A percentile compares a stretch with the other conserved stretches of the same genome.
These are phyloP conservation scores for Xyrauchen texanus DNA, from an alignment of 2,113 vertebrate genomes.

Conservation along the genomic window DNA sequence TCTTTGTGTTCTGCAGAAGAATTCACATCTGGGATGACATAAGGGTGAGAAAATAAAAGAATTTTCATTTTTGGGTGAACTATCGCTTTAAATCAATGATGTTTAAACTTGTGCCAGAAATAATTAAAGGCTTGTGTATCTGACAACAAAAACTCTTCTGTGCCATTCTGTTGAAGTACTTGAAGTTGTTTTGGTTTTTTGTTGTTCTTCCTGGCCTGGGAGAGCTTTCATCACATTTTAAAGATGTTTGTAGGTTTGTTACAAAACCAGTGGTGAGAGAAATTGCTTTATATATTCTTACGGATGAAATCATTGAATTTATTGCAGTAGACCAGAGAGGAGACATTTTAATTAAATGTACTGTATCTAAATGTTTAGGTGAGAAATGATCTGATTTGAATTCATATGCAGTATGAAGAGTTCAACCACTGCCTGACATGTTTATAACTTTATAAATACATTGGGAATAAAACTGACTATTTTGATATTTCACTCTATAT, in stretches of 20 bases:
- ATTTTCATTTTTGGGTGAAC: too few relatives aligned
- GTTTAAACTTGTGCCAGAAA: conserved; percentile 34
- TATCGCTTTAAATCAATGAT: conserved; percentile 5
- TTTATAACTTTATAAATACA: conserved; percentile 81
- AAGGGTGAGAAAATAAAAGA: too few relatives aligned
- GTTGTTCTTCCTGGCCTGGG: conserved; percentile 2
- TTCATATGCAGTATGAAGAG: conserved; percentile 65
- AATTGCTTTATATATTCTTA: conserved; percentile 35
- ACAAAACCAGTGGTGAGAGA: conserved; percentile 62
- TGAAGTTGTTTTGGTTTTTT: conserved; percentile 34
- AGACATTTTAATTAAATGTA: conserved; percentile 38
- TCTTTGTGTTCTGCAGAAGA: too few relatives aligned
- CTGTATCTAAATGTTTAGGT: conserved; percentile 63
- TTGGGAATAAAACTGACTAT: conserved; percentile 78
- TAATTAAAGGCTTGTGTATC: conserved; percentile 3
- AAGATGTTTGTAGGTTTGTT: conserved; percentile 65
- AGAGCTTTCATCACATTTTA: conserved; percentile 53
- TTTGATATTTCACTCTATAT: conserved; percentile 71
- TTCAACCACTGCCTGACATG: conserved; percentile 78
- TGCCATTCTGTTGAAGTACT: conserved; percentile 33
- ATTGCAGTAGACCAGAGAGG: too few relatives aligned
- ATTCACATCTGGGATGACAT: too few relatives aligned
- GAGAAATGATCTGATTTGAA: conserved; percentile 47
- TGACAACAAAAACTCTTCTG: conserved; percentile 21
- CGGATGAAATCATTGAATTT: conserved; percentile 1